Base-by-base conservation (phyloP, 1,140 invertebrate species). In the Nasonia longicornis region DNA sequence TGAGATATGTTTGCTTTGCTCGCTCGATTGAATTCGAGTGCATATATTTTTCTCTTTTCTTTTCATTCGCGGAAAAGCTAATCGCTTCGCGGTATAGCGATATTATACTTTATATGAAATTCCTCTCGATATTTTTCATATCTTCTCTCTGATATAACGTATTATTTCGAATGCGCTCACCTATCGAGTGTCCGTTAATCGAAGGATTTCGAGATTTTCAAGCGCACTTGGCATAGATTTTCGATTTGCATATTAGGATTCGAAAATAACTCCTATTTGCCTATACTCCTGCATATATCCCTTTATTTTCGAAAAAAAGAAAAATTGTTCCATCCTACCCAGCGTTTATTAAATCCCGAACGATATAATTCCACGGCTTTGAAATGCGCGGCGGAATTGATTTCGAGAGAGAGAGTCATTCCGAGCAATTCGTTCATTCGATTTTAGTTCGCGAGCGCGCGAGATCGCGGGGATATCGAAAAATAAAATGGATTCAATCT, bases 201-300 rank as follows among this genome's bases (percentile, higher is more conserved):
- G 52, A 58, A 6, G 7, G 16, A 20, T 58, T 58, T 52, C 48
- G 4, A 14, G 11, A 52, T 52, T 58, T n/a, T 58, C 52, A 58
- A 58, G 52, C 52, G 52, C 52, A n/a, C 20, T 20, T 6, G 4
- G 3, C 7, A 67, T 31, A 71, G 69, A 42, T 71, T 71, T 35
- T 71, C 35, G 69, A 71, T 71, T 71, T 71, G 35, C 35, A 42
- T 26, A 26, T 71, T 67, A 66, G 11, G 38, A 63, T 63, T 63
- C 26, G 26, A 26, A 67, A 12, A 67, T 67, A 67, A 66, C 26
- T 26, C 63, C 10, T 1, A 66, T 11, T 22, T 66, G 0, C 6
- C 11, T 66, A 10, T 29, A 67, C 2, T 26, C 11, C 64, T 26
- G 26, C 26, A 0, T 67, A 1, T 31, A 26, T 26, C 26, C 1